These are phyloP conservation scores for Syngnathus acus DNA, from an alignment of 2,797 vertebrate species.

Conservation along the genomic window DNA sequence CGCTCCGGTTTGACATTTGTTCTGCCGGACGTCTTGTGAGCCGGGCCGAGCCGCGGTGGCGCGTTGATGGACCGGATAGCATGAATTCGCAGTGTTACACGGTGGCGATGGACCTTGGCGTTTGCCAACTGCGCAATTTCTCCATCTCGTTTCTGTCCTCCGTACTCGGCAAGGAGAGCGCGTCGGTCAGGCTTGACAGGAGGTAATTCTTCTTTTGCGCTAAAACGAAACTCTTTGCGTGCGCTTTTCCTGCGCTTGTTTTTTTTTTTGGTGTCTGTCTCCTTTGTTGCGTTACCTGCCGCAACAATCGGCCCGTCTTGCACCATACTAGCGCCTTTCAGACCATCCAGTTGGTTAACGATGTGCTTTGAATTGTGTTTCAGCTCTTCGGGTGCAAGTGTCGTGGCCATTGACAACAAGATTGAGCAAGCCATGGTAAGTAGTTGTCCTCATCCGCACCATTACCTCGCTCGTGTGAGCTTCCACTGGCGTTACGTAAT, in stretches of 20 bases:
- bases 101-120: slow-evolving; percentile 92
- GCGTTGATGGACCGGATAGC: slow-evolving; percentile 56
- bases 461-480: background rate
- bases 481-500: background rate
- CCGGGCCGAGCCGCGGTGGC: slow-evolving; percentile 4
- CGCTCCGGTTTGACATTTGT: slow-evolving; percentile 43
- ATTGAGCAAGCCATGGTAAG: slow-evolving; percentile 98
- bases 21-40: slow-evolving; percentile 31
- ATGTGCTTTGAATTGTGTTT: slow-evolving; percentile 30
- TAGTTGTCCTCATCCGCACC: slow-evolving; percentile 11
- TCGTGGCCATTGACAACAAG: slow-evolving; percentile 99
- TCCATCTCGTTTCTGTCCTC: slow-evolving; percentile 93
- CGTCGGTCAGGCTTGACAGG: slow-evolving; percentile 79
- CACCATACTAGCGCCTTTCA: slow-evolving; percentile 1
- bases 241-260: background rate
- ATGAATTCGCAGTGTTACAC: slow-evolving; percentile 86
- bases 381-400: slow-evolving; percentile 91
- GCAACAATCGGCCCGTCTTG: slow-evolving; percentile 7
- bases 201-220: slow-evolving; percentile 64
- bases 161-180: slow-evolving; percentile 82
- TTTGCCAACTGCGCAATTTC: slow-evolving; percentile 92
- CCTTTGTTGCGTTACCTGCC: background rate
- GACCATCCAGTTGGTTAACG: background rate
- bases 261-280: no score
- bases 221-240: no score